These are phyloP conservation scores for Limnephilus auricula DNA, from an alignment of 2,888 invertebrate species.

Conservation along the genomic window DNA sequence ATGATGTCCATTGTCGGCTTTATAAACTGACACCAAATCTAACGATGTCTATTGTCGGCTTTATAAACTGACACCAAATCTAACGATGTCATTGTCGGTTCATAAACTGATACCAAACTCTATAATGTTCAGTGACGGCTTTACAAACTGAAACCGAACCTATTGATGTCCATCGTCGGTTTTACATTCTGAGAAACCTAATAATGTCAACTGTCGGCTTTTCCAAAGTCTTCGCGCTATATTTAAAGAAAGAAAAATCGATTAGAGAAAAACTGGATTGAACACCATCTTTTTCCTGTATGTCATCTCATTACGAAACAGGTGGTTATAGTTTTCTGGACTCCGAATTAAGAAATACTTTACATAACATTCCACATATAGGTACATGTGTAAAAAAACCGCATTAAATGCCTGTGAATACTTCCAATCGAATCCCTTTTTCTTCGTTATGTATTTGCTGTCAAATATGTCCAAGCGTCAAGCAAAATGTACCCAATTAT, in stretches of 20 bases:
- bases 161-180: not conserved
- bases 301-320: not conserved
- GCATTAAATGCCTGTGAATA: not conserved
- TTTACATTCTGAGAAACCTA: not conserved
- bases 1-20: not conserved
- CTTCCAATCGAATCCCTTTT: not conserved
- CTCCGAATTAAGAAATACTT: not conserved
- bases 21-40: not conserved
- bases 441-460: not conserved
- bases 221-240: not conserved
- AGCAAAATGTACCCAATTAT: not conserved
- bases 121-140: too few species aligned
- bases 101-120: too few species aligned
- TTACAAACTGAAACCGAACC: not conserved
- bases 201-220: not conserved
- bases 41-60: too few species aligned
- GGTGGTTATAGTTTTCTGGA: not conserved
- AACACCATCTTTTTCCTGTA: not conserved
- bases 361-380: not conserved
- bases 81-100: too few species aligned
- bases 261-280: not conserved
- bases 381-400: not conserved
- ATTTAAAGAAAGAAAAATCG: not conserved
- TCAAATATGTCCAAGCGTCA: not conserved
- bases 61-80: too few species aligned